phyloP scores from a whole-genome alignment of 2,888 invertebrate genomes.

The Hyposoter didymator region DNA sequence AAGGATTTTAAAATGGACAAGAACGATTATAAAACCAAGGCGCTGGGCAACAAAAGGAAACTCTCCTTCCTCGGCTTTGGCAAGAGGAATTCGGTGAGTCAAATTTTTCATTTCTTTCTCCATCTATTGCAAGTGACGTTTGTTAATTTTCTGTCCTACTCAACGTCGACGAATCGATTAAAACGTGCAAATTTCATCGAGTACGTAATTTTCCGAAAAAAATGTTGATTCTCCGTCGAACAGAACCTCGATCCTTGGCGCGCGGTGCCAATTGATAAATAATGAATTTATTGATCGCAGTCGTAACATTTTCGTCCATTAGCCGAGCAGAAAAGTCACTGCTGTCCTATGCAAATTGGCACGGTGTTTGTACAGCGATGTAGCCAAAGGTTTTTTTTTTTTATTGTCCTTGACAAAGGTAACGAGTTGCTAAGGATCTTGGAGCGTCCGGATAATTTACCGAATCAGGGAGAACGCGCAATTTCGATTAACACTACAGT shows the following conservation, averaged over 20 bases:
- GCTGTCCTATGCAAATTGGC: not conserved
- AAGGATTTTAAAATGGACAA: slow-evolving; percentile 73
- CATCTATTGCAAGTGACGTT: not conserved
- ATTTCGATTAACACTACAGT: too few species aligned
- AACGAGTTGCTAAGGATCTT: not conserved
- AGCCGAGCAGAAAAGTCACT: not conserved
- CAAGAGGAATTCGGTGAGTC: slow-evolving; percentile 85
- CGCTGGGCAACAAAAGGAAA: slow-evolving; percentile 87
- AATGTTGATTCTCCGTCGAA: not conserved
- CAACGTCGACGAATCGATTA: too few species aligned
- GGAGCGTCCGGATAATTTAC: too few species aligned
- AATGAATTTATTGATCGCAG: not conserved
- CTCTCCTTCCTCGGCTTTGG: slow-evolving; percentile 91
- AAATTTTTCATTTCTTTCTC: not conserved
- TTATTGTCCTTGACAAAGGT: not conserved
- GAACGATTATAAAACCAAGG: slow-evolving; percentile 72
- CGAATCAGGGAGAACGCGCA: too few species aligned
- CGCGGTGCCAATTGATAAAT: not conserved
- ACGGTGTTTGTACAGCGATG: not conserved
- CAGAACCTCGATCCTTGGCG: not conserved
- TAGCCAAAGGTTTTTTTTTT: not conserved
- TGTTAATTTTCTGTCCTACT: not conserved
- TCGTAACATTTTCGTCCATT: not conserved
- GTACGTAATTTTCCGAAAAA: too few species aligned
- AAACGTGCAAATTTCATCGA: too few species aligned